These are phyloP conservation scores for Lacanobia oleracea DNA, from an alignment of 2,888 invertebrate species.

Conservation along the genomic window DNA sequence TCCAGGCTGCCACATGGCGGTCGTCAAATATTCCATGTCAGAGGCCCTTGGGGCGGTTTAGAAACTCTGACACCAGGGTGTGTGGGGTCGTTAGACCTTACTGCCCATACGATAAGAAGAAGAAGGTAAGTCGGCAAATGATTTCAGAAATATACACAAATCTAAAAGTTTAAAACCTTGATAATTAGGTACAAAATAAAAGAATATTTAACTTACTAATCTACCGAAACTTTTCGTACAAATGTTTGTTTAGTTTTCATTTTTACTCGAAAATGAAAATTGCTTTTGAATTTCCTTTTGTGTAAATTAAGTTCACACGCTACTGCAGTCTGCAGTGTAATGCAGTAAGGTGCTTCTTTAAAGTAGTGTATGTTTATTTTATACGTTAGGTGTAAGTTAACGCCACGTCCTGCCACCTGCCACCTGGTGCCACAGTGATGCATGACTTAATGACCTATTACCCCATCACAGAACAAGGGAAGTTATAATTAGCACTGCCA, in stretches of 20 bases:
- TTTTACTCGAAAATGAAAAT: not conserved
- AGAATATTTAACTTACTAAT: not conserved
- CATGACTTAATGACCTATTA: constrained; percentile 54
- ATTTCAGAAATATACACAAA: no score
- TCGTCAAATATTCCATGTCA: no score
- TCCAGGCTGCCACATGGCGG: no score
- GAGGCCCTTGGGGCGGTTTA: no score
- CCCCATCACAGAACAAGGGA: constrained; percentile 28
- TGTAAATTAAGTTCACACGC: not conserved
- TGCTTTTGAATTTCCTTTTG: not conserved
- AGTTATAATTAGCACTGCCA: constrained; percentile 49
- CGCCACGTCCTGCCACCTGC: constrained; percentile 23
- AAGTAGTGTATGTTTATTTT: constrained; percentile 10
- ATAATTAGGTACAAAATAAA: not conserved
- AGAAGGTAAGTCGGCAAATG: no score
- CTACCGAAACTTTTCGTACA: not conserved
- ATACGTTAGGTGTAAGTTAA: constrained; percentile 1
- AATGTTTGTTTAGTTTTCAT: not conserved
- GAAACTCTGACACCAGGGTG: no score
- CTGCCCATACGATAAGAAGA: no score
- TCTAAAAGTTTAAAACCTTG: not conserved
- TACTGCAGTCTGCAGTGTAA: constrained; percentile 10
- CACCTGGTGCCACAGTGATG: constrained; percentile 39
- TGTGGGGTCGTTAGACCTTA: no score
- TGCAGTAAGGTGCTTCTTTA: constrained; percentile 14